Evolutionary conservation across 1,140 invertebrate species (phyloP).

Genomic region (Muscidifurax raptorellus): DNA sequence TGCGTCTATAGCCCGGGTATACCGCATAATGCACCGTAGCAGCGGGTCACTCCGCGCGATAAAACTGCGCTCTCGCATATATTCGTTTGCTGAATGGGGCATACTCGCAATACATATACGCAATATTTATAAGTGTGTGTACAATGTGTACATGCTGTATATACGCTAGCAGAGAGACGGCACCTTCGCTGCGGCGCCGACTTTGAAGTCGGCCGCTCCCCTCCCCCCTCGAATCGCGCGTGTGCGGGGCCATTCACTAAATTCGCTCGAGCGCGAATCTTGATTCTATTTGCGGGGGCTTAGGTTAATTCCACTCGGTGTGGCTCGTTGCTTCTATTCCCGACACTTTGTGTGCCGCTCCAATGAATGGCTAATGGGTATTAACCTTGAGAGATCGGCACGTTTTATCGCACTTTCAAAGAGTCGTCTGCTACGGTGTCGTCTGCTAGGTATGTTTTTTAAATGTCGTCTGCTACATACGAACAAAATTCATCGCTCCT

Average conservation of each 20-base stretch:
- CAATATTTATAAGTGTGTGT: neutral
- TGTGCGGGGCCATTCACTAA: neutral
- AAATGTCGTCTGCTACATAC: too few species aligned
- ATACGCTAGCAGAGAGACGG: too few species aligned
- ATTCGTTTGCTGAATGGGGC: neutral
- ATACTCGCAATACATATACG: neutral
- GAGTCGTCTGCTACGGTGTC: neutral
- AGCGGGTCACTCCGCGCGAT: neutral
- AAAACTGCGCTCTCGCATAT: neutral
- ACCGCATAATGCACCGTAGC: neutral
- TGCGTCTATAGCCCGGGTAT: neutral
- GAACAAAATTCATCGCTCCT: too few species aligned
- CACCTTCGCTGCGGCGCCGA: constrained; percentile 12
- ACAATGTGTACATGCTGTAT: neutral
- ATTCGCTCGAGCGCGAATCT: constrained; percentile 1
- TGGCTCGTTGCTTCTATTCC: neutral
- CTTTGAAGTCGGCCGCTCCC: neutral
- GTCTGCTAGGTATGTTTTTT: neutral
- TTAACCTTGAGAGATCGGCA: neutral
- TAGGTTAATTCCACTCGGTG: neutral
- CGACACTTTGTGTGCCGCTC: neutral
- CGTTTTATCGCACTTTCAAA: neutral
- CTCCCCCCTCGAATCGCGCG: neutral
- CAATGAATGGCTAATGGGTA: constrained; percentile 1
- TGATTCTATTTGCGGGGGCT: neutral